Conservation (phyloP, 2,113 vertebrate species). For the Hippocampus barbouri region DNA sequence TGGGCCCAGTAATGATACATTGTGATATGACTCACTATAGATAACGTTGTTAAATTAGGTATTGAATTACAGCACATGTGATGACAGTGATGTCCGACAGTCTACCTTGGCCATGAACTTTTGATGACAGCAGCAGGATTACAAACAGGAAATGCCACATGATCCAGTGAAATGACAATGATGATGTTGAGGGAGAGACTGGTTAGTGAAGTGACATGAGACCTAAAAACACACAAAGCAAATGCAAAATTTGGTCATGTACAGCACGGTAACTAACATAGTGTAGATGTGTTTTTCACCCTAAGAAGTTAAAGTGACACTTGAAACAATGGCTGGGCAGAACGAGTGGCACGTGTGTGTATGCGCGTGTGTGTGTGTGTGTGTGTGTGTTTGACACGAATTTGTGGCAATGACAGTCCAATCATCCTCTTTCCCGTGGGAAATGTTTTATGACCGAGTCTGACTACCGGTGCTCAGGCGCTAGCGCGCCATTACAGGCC, state of each 20-base stretch:
- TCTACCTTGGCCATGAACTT: conserved; percentile 69
- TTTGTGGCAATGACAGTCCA: background rate
- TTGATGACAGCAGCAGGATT: conserved; percentile 59
- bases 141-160: conserved; percentile 19
- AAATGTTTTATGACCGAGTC: conserved; percentile 36
- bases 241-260: background rate
- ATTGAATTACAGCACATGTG: background rate
- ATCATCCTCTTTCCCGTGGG: conserved; percentile 48
- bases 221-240: conserved; percentile 37
- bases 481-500: conserved; percentile 36
- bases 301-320: background rate
- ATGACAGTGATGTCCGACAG: background rate
- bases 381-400: background rate
- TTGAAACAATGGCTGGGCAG: too few species aligned
- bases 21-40: background rate
- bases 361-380: too few species aligned
- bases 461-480: conserved; percentile 27
- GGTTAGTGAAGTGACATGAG: conserved; percentile 33
- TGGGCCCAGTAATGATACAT: background rate
- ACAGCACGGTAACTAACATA: background rate
- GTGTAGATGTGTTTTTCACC: background rate
- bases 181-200: conserved; percentile 12
- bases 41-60: background rate
- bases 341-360: too few species aligned
- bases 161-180: conserved; percentile 12